Percentiles rank a stretch among this genome's conserved stretches.
Evolutionary conservation across 2,888 invertebrate genomes (phyloP).

Genomic region (Muscina levida): DNA sequence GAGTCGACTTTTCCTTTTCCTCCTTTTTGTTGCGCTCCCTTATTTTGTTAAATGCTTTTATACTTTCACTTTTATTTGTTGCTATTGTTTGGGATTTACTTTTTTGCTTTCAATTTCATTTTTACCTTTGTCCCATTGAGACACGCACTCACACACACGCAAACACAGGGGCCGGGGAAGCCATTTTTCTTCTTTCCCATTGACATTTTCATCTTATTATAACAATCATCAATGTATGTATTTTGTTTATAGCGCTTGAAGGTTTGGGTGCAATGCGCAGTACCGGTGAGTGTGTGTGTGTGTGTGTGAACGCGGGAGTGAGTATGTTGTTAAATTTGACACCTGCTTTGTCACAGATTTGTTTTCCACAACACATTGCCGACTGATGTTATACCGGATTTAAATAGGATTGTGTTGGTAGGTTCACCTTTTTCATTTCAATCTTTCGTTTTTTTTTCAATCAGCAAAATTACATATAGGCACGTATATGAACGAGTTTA

Average conservation of each 20-base stretch:
- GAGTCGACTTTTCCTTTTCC: conserved; percentile 8
- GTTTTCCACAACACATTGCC: conserved; percentile 8
- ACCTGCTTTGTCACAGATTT: conserved; percentile 21
- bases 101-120: conserved; percentile 10
- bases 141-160: not conserved
- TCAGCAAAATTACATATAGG: not conserved
- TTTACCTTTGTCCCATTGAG: not conserved
- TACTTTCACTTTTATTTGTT: conserved; percentile 11
- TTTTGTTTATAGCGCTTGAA: too few species aligned
- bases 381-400: not conserved
- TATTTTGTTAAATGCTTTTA: not conserved
- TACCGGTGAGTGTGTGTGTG: too few species aligned
- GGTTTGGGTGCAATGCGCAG: too few species aligned
- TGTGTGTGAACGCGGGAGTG: not conserved
- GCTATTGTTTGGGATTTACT: conserved; percentile 2
- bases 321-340: conserved; percentile 30
- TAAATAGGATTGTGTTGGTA: not conserved
- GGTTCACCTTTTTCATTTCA: not conserved
- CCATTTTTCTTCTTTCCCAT: not conserved
- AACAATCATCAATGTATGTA: conserved; percentile 2
- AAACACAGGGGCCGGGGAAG: not conserved
- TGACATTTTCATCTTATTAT: conserved; percentile 17
- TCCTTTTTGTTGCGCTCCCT: not conserved
- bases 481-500: too few species aligned
- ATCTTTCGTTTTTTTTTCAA: not conserved